A percentile compares a stretch with the other conserved stretches of the same genome.
These are phyloP conservation scores for Rhodeus uyekii DNA, from an alignment of 2,797 vertebrate species.

Conservation along the genomic window DNA sequence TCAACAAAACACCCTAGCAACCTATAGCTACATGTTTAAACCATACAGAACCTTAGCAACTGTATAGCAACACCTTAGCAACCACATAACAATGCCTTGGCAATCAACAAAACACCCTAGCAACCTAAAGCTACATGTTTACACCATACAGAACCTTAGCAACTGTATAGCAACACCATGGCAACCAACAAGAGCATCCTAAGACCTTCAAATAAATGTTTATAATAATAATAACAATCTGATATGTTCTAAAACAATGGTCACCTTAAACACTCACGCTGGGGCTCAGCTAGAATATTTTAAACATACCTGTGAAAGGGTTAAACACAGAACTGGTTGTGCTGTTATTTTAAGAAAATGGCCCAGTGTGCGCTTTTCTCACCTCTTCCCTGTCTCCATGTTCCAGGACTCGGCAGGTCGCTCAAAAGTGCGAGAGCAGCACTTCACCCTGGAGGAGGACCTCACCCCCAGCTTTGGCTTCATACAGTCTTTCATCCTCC, in stretches of 20 bases:
- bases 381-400: background rate
- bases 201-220: too few relatives aligned
- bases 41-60: background rate
- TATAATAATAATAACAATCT: too few relatives aligned
- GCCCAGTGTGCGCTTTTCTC: conserved; percentile 22
- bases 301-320: background rate
- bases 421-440: conserved; percentile 75
- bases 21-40: background rate
- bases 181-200: too few relatives aligned
- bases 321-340: background rate
- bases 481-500: conserved; percentile 89
- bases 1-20: background rate
- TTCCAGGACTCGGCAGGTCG: conserved; percentile 86
- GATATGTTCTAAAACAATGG: too few relatives aligned
- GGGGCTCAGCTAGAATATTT: background rate
- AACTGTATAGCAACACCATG: background rate
- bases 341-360: background rate
- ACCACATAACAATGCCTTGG: background rate
- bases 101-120: background rate
- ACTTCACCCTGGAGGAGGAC: conserved; percentile 85
- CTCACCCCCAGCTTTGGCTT: conserved; percentile 84
- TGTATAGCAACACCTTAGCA: background rate
- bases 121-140: background rate
- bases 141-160: background rate
- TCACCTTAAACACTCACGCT: too few relatives aligned